A percentile compares a stretch with the other conserved stretches of the same genome.
Conservation (phyloP, 2,888 invertebrate genomes). For the Chelonus formosanus region DNA sequence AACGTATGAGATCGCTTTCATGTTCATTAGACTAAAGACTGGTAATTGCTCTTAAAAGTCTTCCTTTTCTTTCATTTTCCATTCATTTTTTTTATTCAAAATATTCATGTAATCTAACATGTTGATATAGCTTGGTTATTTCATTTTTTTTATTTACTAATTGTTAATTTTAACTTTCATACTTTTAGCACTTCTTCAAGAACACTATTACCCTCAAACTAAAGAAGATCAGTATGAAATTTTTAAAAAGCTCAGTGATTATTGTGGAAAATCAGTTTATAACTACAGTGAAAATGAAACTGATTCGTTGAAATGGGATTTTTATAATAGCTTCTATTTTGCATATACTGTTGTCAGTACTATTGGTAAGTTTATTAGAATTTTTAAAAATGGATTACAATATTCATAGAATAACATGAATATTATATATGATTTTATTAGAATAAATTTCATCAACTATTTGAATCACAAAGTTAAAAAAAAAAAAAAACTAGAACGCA, state of each 20-base stretch:
- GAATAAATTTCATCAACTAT: too few species aligned
- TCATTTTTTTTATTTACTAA: neutral
- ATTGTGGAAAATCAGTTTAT: constrained; percentile 80
- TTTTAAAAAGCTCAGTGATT: constrained; percentile 72
- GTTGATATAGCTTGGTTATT: neutral
- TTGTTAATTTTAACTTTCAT: constrained; percentile 4
- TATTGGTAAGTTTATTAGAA: constrained; percentile 73
- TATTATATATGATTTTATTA: too few species aligned
- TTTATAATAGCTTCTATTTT: constrained; percentile 91
- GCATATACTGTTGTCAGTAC: constrained; percentile 92
- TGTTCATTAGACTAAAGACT: constrained; percentile 23
- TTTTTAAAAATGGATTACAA: neutral
- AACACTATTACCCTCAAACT: constrained; percentile 69
- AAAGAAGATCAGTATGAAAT: constrained; percentile 70
- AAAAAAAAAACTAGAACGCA: too few species aligned
- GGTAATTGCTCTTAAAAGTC: constrained; percentile 21
- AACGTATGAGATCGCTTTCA: constrained; percentile 30
- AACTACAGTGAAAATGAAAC: constrained; percentile 71
- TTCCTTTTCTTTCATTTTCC: constrained; percentile 12
- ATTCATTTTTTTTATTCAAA: too few species aligned
- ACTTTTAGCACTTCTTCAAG: constrained; percentile 71
- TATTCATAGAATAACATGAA: too few species aligned
- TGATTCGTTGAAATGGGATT: constrained; percentile 81
- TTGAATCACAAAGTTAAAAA: too few species aligned
- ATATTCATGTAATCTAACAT: too few species aligned